A percentile compares a stretch with the other conserved stretches of the same genome.
Conservation (phyloP, 2,113 vertebrate species). For the Serinus canaria region DNA sequence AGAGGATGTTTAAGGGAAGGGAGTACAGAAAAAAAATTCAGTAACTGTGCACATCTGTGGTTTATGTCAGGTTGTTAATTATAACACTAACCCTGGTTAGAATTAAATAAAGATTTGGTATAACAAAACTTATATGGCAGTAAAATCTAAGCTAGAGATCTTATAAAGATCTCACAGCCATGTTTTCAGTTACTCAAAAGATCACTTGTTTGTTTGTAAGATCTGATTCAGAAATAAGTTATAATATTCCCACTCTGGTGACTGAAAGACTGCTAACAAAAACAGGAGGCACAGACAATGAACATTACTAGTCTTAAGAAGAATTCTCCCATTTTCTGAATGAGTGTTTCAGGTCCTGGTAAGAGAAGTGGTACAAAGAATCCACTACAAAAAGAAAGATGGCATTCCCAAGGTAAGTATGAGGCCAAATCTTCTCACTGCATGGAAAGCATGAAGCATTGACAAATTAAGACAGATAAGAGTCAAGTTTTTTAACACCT, state of each 20-base stretch:
- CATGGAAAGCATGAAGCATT: not conserved
- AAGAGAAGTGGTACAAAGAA: not conserved
- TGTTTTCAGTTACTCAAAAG: not conserved
- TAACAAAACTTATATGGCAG: not conserved
- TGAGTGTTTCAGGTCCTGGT: not conserved
- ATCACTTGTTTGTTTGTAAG: not conserved
- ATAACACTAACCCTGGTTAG: not conserved
- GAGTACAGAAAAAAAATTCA: not conserved
- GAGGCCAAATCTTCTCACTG: not conserved
- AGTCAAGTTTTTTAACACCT: not conserved
- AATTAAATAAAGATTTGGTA: not conserved
- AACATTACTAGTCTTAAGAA: not conserved
- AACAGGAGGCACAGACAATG: fast-evolving
- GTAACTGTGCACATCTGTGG: not conserved
- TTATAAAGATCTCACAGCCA: not conserved
- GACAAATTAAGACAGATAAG: not conserved
- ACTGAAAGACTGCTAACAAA: not conserved
- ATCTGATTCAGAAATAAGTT: not conserved
- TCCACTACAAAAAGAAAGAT: not conserved
- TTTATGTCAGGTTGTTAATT: not conserved
- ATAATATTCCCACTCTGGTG: not conserved
- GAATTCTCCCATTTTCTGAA: not conserved
- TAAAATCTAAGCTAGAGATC: not conserved
- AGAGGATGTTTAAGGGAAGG: not conserved
- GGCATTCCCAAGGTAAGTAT: not conserved